Evolutionary conservation across 2,888 invertebrate genomes (phyloP), one percentile per base, ranked within the genome.

Genomic region (Torymus texanus): DNA sequence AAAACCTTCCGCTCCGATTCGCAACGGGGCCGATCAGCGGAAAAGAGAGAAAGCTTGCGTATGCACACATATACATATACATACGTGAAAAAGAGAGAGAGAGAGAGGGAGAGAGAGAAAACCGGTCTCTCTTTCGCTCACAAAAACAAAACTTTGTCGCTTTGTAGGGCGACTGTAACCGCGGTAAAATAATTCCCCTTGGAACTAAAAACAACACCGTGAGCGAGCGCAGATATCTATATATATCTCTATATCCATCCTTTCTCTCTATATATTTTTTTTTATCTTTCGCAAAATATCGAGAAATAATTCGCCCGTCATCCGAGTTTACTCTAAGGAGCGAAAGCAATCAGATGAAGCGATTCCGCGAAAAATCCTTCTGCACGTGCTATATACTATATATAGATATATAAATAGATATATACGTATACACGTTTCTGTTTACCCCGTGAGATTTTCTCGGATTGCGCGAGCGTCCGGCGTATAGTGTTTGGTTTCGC

Each of bases 251-350:
- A 29, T 29, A 29, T 29, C 29, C 29, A 29, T 29, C 29, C 29
- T 29, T 29, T 29, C 29, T 29, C 29, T 29, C 3, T 29, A 29
- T 29, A 29, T 29, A 59, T 78, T 59, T 66, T 72, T 72, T 72
- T 72, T 29, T 29, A 29, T 58, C 58, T 50, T 65, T 63, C 53
- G 18, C 41, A 58, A 75, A 75, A 79, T 75, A 76, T 79, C 67
- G 80, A 3, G 76, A 80, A 78, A 78, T 80, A 77, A 80, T 77
- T 75, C 74, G 74, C 66, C 56, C 68, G 24, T 21, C 55, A 14
- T 50, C 51, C 24, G 56, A 59, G 71, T 73, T 73, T 66, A 61
- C 79, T 79, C 66, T 61, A 71, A 79, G 75, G 71, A 75, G 75
- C 51, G 73, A 66, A 73, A 73, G 79, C 79, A 80, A 80, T 80